A percentile compares a stretch with the other conserved stretches of the same genome.
Evolutionary conservation across 2,113 vertebrate genomes (phyloP).

Genomic region (Dipodomys ordii): DNA sequence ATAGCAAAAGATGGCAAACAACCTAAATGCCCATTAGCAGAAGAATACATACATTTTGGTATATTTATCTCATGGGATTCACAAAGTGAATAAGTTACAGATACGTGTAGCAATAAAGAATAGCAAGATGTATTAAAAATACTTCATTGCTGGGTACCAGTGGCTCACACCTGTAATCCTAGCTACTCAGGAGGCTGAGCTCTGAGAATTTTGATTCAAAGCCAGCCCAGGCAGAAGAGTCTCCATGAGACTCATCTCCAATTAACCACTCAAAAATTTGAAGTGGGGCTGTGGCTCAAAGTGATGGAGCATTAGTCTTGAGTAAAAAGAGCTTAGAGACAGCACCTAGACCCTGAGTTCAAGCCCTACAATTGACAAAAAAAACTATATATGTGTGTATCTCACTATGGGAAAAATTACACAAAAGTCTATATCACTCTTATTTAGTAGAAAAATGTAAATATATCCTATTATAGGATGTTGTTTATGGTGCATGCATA

Average conservation of each 20-base stretch:
- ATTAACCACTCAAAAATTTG: too few species aligned
- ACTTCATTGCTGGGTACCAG: background rate
- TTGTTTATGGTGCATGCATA: background rate
- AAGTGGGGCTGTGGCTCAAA: too few species aligned
- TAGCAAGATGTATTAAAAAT: slow-evolving; percentile 37
- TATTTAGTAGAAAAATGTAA: background rate
- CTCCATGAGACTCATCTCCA: too few species aligned
- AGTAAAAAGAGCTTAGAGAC: too few species aligned
- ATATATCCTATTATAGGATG: slow-evolving; percentile 2
- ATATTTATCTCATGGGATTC: slow-evolving; percentile 2
- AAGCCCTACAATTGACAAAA: too few species aligned
- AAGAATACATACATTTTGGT: slow-evolving; percentile 43
- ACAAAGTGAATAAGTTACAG: slow-evolving; percentile 48
- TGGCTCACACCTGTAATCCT: too few species aligned
- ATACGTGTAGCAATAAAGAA: background rate
- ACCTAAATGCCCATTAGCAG: slow-evolving; percentile 15
- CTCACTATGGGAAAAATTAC: background rate
- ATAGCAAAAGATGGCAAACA: slow-evolving; percentile 27
- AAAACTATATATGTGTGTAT: too few species aligned
- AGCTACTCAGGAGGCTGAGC: too few species aligned
- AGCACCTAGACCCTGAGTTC: too few species aligned
- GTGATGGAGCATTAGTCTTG: too few species aligned
- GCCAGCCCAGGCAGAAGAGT: too few species aligned
- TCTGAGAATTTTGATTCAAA: too few species aligned
- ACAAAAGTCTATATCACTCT: slow-evolving; percentile 9